phyloP scores from a whole-genome alignment of 2,888 invertebrate genomes.

The Zootermopsis nevadensis region DNA sequence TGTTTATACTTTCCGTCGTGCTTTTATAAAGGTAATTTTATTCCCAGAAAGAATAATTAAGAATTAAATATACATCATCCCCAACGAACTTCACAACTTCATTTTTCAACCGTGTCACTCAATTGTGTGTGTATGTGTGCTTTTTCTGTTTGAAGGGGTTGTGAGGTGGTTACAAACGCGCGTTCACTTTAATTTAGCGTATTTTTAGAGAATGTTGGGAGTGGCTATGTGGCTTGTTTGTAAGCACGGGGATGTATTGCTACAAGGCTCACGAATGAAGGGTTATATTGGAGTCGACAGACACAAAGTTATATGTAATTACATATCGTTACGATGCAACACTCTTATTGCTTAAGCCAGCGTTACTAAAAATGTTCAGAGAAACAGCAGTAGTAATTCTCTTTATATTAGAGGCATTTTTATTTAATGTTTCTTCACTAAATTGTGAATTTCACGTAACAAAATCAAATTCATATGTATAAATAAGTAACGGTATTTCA shows the following conservation, averaged over 20 bases:
- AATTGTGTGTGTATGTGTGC: neutral
- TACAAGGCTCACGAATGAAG: neutral
- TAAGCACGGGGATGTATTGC: constrained; percentile 3
- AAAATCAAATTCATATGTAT: too few species aligned
- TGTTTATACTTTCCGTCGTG: neutral
- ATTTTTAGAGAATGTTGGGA: neutral
- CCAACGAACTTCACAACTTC: neutral
- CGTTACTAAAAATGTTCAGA: neutral
- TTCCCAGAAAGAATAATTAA: neutral
- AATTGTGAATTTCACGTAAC: too few species aligned
- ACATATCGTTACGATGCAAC: neutral
- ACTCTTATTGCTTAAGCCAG: neutral
- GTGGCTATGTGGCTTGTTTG: neutral
- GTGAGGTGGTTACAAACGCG: neutral
- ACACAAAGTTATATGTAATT: neutral
- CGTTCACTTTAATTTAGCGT: constrained; percentile 21
- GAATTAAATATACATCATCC: neutral
- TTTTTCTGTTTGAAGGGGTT: neutral
- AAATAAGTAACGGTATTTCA: too few species aligned
- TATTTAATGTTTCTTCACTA: neutral
- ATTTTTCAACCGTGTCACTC: neutral
- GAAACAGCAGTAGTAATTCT: neutral
- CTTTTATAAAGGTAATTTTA: neutral
- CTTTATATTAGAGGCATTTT: neutral
- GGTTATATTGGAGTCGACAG: neutral